These are phyloP conservation scores for Colius striatus DNA, from an alignment of 2,113 vertebrate genomes.

Conservation along the genomic window DNA sequence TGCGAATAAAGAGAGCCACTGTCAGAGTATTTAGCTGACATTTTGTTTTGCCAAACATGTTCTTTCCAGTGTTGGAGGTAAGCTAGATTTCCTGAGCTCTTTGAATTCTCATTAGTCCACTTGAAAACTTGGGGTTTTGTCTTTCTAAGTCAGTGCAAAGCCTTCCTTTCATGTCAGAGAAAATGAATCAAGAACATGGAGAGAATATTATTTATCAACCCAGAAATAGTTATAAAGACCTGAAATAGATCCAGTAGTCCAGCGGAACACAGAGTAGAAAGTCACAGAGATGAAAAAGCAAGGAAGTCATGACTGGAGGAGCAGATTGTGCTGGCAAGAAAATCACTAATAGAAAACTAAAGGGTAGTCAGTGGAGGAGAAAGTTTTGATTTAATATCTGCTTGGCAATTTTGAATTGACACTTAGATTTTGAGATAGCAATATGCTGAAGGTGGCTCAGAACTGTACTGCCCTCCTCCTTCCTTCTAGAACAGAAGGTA, in stretches of 20 bases:
- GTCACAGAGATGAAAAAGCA: background rate
- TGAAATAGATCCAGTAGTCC: background rate
- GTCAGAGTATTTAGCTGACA: background rate
- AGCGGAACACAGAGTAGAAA: background rate
- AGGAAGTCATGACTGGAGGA: background rate
- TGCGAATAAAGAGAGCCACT: background rate
- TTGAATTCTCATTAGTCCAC: background rate
- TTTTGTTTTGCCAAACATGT: background rate
- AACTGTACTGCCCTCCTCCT: background rate
- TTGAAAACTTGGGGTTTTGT: background rate
- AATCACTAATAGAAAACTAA: background rate
- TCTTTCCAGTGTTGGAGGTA: background rate
- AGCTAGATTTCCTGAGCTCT: background rate
- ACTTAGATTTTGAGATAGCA: background rate
- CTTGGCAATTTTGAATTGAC: background rate
- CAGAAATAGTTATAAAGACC: background rate
- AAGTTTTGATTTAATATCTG: background rate
- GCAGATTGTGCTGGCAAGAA: background rate
- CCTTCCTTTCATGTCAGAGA: background rate
- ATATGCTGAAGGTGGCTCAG: background rate
- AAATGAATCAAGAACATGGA: background rate
- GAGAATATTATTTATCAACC: background rate
- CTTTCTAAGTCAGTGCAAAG: background rate
- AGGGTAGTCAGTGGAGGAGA: background rate
- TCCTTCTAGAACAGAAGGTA: background rate